Percentiles rank a stretch among this genome's conserved stretches.
phyloP scores from a whole-genome alignment of 1,140 invertebrate genomes.

The Philotrypesis tridentata region DNA sequence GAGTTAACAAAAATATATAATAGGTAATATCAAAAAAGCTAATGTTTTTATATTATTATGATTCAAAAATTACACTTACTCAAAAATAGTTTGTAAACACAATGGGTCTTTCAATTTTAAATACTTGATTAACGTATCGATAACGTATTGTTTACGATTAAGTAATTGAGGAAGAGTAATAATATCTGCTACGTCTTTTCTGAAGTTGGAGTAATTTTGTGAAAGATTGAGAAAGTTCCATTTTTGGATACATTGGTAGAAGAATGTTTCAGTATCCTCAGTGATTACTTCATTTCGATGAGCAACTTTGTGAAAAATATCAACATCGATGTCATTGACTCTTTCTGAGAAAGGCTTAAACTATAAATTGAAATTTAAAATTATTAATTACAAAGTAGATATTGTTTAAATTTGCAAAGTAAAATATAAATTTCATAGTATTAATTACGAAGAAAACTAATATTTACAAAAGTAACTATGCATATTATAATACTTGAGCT shows the following conservation, averaged over 20 bases:
- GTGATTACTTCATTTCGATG: conserved; percentile 81
- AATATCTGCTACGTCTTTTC: conserved; percentile 81
- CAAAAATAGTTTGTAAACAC: conserved; percentile 86
- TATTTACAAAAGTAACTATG: no score
- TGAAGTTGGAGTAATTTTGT: conserved; percentile 85
- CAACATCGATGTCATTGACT: conserved; percentile 87
- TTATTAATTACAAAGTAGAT: background rate
- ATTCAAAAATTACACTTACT: conserved; percentile 77
- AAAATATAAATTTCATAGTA: no score
- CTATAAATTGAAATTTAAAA: conserved; percentile 72
- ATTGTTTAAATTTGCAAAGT: no score
- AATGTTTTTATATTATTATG: background rate
- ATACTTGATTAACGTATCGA: conserved; percentile 82
- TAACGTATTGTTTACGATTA: conserved; percentile 84
- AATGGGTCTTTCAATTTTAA: conserved; percentile 81
- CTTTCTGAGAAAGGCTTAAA: conserved; percentile 91
- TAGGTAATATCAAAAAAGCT: no score
- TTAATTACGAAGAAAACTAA: background rate
- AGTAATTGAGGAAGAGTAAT: conserved; percentile 87
- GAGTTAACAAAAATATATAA: conserved; percentile 14
- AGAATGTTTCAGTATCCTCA: conserved; percentile 83
- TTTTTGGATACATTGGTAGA: conserved; percentile 87
- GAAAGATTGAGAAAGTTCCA: conserved; percentile 91
- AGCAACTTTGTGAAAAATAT: conserved; percentile 84
- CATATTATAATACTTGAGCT: no score